These are phyloP conservation scores for Nymphalis c-album DNA, from an alignment of 2,888 invertebrate genomes.

Conservation along the genomic window DNA sequence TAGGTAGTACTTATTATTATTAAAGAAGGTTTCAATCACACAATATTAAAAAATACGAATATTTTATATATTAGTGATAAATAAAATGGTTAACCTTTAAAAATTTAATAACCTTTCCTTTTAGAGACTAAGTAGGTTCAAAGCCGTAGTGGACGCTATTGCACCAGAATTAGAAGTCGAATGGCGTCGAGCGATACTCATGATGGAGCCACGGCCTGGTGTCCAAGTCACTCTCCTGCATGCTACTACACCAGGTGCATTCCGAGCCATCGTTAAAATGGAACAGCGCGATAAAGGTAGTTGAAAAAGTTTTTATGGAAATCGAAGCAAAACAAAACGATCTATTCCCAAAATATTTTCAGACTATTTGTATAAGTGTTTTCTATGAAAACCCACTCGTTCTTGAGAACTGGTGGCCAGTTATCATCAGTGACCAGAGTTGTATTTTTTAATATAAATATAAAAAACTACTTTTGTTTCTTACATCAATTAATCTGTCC, in stretches of 20 bases:
- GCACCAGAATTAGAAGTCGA: constrained; percentile 50
- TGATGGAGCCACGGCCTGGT: constrained; percentile 66
- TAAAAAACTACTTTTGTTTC: no score
- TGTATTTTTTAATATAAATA: no score
- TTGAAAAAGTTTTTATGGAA: constrained; percentile 9
- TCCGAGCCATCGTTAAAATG: constrained; percentile 58
- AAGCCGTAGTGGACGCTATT: constrained; percentile 50
- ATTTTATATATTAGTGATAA: no score
- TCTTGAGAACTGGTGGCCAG: no score
- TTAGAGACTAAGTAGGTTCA: constrained; percentile 57
- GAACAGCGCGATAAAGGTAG: constrained; percentile 44
- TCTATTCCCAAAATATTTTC: not conserved
- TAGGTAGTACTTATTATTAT: no score
- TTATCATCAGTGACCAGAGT: no score
- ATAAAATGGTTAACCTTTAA: no score
- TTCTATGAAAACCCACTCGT: no score
- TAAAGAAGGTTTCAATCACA: no score
- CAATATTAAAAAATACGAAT: no score
- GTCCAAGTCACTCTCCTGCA: constrained; percentile 58
- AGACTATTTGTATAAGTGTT: not conserved
- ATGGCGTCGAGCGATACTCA: constrained; percentile 59
- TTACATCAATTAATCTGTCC: no score
- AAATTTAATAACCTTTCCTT: no score
- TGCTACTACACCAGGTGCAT: constrained; percentile 58
- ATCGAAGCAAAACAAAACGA: not conserved